Evolutionary conservation across 2,888 invertebrate species (phyloP), one percentile per base, ranked within the genome.

Genomic region (Drosophila leonis): DNA sequence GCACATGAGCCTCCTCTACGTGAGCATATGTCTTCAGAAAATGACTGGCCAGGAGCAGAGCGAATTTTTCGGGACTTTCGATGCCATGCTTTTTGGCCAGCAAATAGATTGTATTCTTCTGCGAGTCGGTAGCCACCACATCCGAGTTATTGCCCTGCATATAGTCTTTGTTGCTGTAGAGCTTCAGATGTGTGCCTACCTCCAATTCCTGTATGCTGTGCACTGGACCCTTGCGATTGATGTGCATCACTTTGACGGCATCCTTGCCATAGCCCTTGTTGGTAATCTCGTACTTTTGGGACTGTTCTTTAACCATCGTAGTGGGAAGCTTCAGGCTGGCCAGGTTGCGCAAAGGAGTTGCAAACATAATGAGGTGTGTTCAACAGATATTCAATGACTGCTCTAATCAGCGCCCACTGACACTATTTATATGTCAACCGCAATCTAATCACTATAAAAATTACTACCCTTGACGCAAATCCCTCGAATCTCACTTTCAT

Each of bases 71-170:
- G 0, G 96, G 96, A 31, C 95, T 95, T 81, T 95, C 95, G 35
- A 97, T 95, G 55, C 97, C 97, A 90, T 96, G 94, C 86, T 96
- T 96, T 90, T 96, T 97, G 9, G 97, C 97, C 79, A 97, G 92
- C 42, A 97, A 92, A 90, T 96, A 97, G 41, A 97, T 95, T 1
- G 96, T 97, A 90, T 97, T 97, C 93, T 97, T 97, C 91, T 97
- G 97, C 0, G 96, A 96, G 90, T 97, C 97, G 0, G 97, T 97
- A 13, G 97, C 97, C 20, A 97, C 95, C 70, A 97, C 96, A 88
- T 96, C 96, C 57, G 95, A 94, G 90, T 97, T 97, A 92, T 97
- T 79, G 87, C 93, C 96, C 75, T 94, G 90, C 0, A 95, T 93
- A 92, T 96, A 97, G 76, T 97, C 96, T 76, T 95, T 95, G 88